phyloP scores from a whole-genome alignment of 2,797 vertebrate genomes.

The Sebastes taczanowskii region DNA sequence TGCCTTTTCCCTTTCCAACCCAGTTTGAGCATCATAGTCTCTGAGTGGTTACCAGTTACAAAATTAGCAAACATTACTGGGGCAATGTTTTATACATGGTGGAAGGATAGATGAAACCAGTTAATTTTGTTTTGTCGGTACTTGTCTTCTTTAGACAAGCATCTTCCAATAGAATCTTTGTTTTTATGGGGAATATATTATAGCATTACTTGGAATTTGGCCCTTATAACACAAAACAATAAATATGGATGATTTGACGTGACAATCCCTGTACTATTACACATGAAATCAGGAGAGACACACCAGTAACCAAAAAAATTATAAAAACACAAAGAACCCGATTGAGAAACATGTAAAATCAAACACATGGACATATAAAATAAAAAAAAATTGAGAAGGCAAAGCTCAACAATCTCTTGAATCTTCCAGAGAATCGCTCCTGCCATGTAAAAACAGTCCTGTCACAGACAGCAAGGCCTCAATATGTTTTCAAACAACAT shows the following conservation, averaged over 20 bases:
- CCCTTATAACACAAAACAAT: constrained; percentile 40
- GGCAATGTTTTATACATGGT: background rate
- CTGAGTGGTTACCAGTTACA: background rate
- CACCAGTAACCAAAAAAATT: constrained; percentile 21
- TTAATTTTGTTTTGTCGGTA: background rate
- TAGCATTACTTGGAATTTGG: constrained; percentile 37
- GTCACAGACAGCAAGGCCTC: constrained; percentile 65
- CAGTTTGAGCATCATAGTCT: background rate
- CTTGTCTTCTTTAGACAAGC: background rate
- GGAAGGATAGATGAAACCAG: background rate
- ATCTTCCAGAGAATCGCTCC: background rate
- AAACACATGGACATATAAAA: constrained; percentile 44
- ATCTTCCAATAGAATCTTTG: background rate
- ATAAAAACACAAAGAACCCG: constrained; percentile 46
- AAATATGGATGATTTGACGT: background rate
- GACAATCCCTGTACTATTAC: background rate
- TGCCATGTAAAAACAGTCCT: constrained; percentile 33
- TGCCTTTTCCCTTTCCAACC: constrained; percentile 15
- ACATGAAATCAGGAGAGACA: constrained; percentile 17
- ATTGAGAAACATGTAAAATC: constrained; percentile 45
- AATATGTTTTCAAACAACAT: constrained; percentile 1
- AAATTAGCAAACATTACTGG: background rate
- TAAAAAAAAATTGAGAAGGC: constrained; percentile 40
- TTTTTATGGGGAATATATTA: background rate
- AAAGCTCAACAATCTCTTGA: constrained; percentile 32